phyloP scores from a whole-genome alignment of 2,113 vertebrate species.

The Rana temporaria region DNA sequence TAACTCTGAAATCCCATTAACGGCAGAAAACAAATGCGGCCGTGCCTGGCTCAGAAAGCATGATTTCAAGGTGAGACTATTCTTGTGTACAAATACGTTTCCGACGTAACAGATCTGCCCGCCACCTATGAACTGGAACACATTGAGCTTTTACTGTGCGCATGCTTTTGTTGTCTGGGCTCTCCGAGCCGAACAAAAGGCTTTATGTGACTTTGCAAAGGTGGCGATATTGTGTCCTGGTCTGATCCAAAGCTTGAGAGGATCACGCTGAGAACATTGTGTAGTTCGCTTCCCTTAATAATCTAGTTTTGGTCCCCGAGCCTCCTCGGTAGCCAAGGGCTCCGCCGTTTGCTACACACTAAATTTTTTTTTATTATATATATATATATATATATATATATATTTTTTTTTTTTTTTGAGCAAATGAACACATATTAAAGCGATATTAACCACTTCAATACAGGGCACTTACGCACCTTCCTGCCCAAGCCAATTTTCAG shows the following conservation, averaged over 20 bases:
- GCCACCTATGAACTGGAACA: neutral
- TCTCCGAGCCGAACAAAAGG: neutral
- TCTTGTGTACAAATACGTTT: too few species aligned
- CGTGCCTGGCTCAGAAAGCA: too few species aligned
- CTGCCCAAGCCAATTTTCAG: too few species aligned
- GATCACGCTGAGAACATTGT: slow-evolving; percentile 33
- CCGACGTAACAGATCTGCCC: too few species aligned
- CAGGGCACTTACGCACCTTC: too few species aligned
- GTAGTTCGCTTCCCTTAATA: neutral
- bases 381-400: too few species aligned
- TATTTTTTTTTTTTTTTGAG: too few species aligned
- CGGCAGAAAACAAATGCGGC: too few species aligned
- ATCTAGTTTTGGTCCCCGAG: neutral
- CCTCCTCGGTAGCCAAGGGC: neutral
- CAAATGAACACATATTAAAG: neutral
- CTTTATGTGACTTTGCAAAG: slow-evolving; percentile 38
- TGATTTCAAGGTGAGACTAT: too few species aligned
- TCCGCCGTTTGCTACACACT: neutral
- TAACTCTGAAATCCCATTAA: too few species aligned
- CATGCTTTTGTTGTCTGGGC: neutral
- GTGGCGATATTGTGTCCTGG: slow-evolving; percentile 1
- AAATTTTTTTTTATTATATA: too few species aligned
- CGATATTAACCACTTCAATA: too few species aligned
- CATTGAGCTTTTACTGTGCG: neutral
- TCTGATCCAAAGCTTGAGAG: neutral